phyloP scores from a whole-genome alignment of 1,140 invertebrate species.

The Latrodectus geometricus region DNA sequence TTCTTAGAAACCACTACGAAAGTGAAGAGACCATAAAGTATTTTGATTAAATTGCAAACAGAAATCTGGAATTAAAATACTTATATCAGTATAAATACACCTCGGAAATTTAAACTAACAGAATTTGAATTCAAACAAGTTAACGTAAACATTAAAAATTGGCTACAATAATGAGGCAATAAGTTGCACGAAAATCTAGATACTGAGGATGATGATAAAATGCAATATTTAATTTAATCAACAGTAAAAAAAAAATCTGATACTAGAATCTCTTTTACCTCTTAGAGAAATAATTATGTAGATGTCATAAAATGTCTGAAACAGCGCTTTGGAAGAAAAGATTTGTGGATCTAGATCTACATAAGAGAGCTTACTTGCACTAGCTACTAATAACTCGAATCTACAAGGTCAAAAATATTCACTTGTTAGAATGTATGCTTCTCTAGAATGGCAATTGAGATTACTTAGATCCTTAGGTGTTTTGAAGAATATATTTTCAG shows the following conservation, averaged over 20 bases:
- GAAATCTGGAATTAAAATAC: neutral
- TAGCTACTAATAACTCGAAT: constrained; percentile 8
- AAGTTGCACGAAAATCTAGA: constrained; percentile 65
- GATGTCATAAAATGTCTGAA: constrained; percentile 63
- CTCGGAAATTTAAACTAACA: constrained; percentile 59
- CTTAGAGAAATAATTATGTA: constrained; percentile 54
- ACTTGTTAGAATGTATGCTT: constrained; percentile 61
- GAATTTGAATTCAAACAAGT: constrained; percentile 65
- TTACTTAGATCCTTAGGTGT: constrained; percentile 66
- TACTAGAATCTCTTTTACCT: constrained; percentile 62
- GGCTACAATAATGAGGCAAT: constrained; percentile 66
- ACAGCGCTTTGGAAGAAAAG: constrained; percentile 52
- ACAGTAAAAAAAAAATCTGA: constrained; percentile 27
- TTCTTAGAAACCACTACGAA: neutral
- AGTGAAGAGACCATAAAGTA: neutral
- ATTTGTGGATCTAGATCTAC: constrained; percentile 61
- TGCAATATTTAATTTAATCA: constrained; percentile 63
- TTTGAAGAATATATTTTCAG: constrained; percentile 65
- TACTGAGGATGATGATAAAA: constrained; percentile 65
- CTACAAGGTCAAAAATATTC: neutral
- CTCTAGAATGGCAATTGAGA: constrained; percentile 65
- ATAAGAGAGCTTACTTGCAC: constrained; percentile 61
- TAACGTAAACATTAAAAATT: constrained; percentile 64
- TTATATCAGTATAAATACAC: neutral
- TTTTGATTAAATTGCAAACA: neutral